Evolutionary conservation across 2,113 vertebrate genomes (phyloP).

Genomic region (Xiphophorus couchianus): DNA sequence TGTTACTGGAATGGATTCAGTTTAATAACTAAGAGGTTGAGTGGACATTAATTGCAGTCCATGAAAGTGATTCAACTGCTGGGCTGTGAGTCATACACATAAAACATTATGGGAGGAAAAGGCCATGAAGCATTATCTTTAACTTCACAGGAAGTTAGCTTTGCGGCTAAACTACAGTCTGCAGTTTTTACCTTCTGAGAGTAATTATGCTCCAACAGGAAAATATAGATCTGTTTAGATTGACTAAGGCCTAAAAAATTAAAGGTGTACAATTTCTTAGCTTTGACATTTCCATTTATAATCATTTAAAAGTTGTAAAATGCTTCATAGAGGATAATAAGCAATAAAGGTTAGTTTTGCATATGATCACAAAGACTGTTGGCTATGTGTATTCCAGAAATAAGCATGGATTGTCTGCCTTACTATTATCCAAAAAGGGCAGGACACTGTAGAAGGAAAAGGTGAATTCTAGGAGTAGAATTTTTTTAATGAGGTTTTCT

Average conservation of each 20-base stretch:
- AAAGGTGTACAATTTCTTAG: neutral
- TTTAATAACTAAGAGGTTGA: slow-evolving; percentile 72
- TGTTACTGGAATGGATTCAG: slow-evolving; percentile 67
- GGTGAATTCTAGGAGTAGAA: slow-evolving; percentile 25
- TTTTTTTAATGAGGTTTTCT: neutral
- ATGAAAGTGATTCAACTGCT: slow-evolving; percentile 52
- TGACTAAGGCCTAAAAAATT: neutral
- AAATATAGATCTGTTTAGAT: neutral
- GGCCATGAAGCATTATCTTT: slow-evolving; percentile 34
- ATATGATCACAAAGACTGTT: neutral
- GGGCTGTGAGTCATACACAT: slow-evolving; percentile 58
- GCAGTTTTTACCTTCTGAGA: slow-evolving; percentile 10
- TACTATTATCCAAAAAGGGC: slow-evolving; percentile 24
- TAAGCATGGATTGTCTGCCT: slow-evolving; percentile 17
- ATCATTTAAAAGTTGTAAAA: neutral
- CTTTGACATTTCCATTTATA: neutral
- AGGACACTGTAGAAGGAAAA: slow-evolving; percentile 2
- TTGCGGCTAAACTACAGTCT: slow-evolving; percentile 16
- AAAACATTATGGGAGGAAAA: slow-evolving; percentile 71
- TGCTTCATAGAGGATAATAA: neutral
- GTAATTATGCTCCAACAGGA: slow-evolving; percentile 17
- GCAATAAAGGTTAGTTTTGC: neutral
- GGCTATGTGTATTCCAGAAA: neutral
- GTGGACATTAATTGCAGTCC: slow-evolving; percentile 68
- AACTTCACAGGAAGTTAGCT: slow-evolving; percentile 37